Evolutionary conservation across 2,797 vertebrate species (phyloP).

Genomic region (Pelobates cultripes): DNA sequence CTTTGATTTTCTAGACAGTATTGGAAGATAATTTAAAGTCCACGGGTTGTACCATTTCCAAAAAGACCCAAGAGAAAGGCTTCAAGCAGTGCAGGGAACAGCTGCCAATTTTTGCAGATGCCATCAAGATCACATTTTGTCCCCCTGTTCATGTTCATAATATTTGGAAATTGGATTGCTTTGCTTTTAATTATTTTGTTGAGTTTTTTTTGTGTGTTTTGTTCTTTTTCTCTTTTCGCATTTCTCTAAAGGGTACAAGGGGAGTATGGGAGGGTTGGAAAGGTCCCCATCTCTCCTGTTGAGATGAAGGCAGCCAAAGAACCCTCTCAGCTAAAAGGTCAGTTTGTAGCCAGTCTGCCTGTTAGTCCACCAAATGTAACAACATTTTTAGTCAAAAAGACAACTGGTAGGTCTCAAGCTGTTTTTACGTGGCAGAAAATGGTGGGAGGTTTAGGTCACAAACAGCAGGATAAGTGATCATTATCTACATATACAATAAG

Average conservation of each 20-base stretch:
- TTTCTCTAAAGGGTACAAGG: neutral
- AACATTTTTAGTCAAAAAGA: neutral
- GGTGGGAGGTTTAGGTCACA: neutral
- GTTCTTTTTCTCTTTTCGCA: neutral
- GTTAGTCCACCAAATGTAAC: neutral
- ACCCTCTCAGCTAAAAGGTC: neutral
- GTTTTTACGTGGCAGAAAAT: neutral
- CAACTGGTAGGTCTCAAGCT: no score
- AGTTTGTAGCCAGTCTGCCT: neutral
- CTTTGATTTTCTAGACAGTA: neutral
- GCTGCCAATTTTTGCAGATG: neutral
- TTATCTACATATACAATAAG: neutral
- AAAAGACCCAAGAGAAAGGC: neutral
- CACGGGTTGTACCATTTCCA: neutral
- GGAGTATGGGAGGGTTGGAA: neutral
- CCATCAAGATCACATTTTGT: neutral
- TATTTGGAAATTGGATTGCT: slow-evolving; percentile 30
- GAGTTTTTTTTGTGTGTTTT: neutral
- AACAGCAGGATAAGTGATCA: neutral
- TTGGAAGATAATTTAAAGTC: neutral
- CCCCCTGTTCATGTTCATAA: slow-evolving; percentile 7
- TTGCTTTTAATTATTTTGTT: slow-evolving; percentile 19
- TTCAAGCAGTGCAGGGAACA: neutral
- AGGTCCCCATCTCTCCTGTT: neutral
- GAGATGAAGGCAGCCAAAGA: neutral